These are phyloP conservation scores for Rhysida immarginata DNA, from an alignment of 1,140 invertebrate species.

Conservation along the genomic window DNA sequence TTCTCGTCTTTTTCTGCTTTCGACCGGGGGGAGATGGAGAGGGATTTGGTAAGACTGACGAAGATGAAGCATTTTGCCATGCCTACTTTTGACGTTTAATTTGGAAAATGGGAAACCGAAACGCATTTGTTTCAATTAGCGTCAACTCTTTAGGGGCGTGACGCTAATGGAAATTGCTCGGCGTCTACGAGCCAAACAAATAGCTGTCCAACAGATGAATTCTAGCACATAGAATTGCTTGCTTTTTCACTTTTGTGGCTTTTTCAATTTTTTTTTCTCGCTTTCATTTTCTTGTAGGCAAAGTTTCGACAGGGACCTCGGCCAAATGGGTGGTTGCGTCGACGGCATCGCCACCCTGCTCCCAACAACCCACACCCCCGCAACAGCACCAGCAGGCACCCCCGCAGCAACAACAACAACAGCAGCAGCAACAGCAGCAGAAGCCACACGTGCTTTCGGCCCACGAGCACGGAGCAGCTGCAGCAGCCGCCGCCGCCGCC, in stretches of 20 bases:
- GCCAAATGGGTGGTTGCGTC: not conserved
- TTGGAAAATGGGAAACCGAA: slow-evolving; percentile 36
- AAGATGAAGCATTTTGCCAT: slow-evolving; percentile 3
- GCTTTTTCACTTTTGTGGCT: too few relatives aligned
- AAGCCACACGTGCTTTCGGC: not conserved
- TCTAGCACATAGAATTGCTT: too few relatives aligned
- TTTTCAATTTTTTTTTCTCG: too few relatives aligned
- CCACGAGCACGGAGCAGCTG: not conserved
- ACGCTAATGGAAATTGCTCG: slow-evolving; percentile 4
- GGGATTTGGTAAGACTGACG: too few relatives aligned
- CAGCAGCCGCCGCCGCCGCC: not conserved
- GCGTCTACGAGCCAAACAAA: not conserved
- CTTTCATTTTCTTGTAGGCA: not conserved
- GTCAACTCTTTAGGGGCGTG: slow-evolving; percentile 31
- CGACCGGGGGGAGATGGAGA: too few relatives aligned
- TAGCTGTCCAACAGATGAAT: not conserved
- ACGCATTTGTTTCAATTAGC: slow-evolving; percentile 37
- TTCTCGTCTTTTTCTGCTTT: too few relatives aligned
- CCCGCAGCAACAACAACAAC: too few relatives aligned
- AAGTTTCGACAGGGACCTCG: not conserved
- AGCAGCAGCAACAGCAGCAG: not conserved
- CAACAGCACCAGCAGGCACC: not conserved
- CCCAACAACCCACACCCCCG: too few relatives aligned
- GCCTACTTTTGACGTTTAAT: slow-evolving; percentile 33
- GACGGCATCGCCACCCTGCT: not conserved